phyloP scores from a whole-genome alignment of 2,797 vertebrate genomes.

The Coilia nasus region DNA sequence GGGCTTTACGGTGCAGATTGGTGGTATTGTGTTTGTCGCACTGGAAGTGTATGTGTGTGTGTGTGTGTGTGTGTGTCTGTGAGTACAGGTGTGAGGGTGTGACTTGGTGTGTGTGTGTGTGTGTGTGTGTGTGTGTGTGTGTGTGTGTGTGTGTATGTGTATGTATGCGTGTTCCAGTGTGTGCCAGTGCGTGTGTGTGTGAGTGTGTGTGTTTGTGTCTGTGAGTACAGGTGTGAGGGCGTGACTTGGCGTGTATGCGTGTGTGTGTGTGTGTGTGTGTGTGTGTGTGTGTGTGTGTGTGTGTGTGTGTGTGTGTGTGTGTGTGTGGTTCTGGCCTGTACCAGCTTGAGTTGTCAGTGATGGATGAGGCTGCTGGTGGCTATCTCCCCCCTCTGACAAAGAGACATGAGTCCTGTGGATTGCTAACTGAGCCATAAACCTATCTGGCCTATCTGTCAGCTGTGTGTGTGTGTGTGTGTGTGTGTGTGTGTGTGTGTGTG shows the following conservation, averaged over 20 bases:
- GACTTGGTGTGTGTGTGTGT: not conserved
- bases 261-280: not conserved
- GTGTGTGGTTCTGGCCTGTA: not conserved
- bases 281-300: slow-evolving; percentile 9
- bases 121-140: not conserved
- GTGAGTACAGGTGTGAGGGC: not conserved
- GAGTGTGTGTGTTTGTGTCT: not conserved
- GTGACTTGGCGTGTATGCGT: not conserved
- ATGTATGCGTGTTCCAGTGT: not conserved
- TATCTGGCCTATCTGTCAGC: not conserved
- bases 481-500: not conserved
- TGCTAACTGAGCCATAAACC: slow-evolving; percentile 16
- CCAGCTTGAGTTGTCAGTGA: not conserved
- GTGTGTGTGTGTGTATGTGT: not conserved
- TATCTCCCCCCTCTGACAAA: not conserved
- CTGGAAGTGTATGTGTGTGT: not conserved
- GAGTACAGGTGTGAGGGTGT: not conserved
- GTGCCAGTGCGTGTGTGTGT: not conserved
- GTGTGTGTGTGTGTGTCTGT: not conserved
- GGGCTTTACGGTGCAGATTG: too few relatives aligned
- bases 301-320: slow-evolving; percentile 15
- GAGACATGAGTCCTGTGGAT: slow-evolving; percentile 9
- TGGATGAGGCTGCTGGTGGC: not conserved
- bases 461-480: not conserved
- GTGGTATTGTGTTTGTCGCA: too few relatives aligned